A percentile compares a stretch with the other conserved stretches of the same genome.
Conservation (phyloP, 2,797 vertebrate species). For the Myotis vivesi region DNA sequence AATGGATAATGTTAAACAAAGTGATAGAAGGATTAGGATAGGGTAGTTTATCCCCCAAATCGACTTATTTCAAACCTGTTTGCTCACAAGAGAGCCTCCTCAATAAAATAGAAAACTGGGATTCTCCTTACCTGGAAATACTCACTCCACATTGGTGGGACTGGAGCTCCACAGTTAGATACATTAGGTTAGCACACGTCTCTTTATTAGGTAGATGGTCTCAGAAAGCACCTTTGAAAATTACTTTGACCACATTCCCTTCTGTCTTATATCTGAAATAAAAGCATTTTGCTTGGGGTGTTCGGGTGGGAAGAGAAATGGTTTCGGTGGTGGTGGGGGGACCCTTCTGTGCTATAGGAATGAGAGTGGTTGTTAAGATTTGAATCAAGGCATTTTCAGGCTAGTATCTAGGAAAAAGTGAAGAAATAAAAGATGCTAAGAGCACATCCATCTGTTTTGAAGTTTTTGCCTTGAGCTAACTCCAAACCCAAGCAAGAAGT, state of each 20-base stretch:
- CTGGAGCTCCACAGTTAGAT: neutral
- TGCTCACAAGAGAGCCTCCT: neutral
- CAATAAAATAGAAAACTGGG: neutral
- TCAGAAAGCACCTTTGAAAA: neutral
- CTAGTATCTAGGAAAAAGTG: neutral
- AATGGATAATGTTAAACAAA: neutral
- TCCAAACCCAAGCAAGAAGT: neutral
- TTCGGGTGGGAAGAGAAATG: neutral
- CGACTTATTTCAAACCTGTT: neutral
- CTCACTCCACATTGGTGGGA: neutral
- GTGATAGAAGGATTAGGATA: neutral
- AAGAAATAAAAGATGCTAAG: neutral
- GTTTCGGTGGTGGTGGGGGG: neutral
- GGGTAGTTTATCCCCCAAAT: neutral
- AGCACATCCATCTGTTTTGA: neutral
- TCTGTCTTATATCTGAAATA: neutral
- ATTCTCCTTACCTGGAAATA: neutral
- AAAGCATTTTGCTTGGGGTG: neutral
- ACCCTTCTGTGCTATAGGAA: neutral
- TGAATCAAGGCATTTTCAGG: neutral
- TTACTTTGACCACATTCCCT: neutral
- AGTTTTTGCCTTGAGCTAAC: conserved; percentile 45
- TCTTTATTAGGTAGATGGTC: neutral
- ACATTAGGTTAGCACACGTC: neutral
- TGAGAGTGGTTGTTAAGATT: neutral